Evolutionary conservation across 1,140 invertebrate species (phyloP), one percentile per base, ranked within the genome.

Genomic region (Adoxophyes honmai): DNA sequence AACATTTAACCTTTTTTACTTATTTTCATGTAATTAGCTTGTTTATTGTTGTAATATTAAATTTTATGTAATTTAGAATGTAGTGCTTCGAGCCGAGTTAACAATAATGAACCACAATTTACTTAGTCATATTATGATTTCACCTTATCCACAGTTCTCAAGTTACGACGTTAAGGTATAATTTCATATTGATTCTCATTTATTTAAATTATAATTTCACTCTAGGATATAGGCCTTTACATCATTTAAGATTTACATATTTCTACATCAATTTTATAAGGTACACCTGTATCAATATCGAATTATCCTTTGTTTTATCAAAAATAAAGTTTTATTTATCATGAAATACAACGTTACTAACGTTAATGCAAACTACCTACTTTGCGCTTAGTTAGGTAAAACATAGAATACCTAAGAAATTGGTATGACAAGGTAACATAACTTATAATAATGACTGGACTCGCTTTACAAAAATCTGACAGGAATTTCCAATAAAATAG

Each of bases 401-500:
- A 18, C 16, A 13, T 7, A 7, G 10, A 48, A 48, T 48, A 48
- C 42, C 42, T 48, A 28, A 13, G 42, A 28, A 28, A 48, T 48
- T 48, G 42, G 42, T 48, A 44, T 44, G 42, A 48, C 42, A 48
- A 48, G 42, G 42, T 48, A 48, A 48, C 42, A 21, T 48, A 48
- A 48, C 42, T 48, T 48, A 48, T 4, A 10, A 48, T 48, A 48
- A 48, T 48, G 42, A 48, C 42, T 48, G 28, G n/a, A 21, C 11
- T 13, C 21, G n/a, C 18, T 15, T 1, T 48, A 18, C 11, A 48
- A 48, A 48, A 48, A 48, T 48, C 18, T 48, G 42, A 21, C 42
- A 48, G 14, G 0, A 11, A 16, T 21, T 36, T 18, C n/a, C n/a
- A n/a, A 28, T 3, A 28, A 28, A 28, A 28, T 28, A 28, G n/a